Conservation (phyloP, 1,140 invertebrate genomes). For the Hylyphantes graminicola region DNA sequence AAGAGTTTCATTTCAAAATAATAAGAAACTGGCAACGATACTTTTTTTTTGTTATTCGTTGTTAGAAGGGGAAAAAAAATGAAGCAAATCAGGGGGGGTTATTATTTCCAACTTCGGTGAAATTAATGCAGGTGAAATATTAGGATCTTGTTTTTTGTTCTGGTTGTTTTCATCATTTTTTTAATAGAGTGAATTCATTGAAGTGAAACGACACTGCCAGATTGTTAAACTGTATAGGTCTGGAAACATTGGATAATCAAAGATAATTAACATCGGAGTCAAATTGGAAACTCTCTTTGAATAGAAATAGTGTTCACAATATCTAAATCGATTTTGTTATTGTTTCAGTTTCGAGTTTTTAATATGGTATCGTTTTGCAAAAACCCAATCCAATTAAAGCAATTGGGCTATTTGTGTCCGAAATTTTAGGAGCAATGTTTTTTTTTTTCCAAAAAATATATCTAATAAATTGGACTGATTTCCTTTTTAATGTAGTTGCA, state of each 20-base stretch:
- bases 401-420: slow-evolving; percentile 48
- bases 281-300: slow-evolving; percentile 18
- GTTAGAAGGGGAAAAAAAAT: slow-evolving; percentile 10
- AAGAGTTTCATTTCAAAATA: slow-evolving; percentile 58
- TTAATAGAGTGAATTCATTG: slow-evolving; percentile 19
- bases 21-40: slow-evolving; percentile 20
- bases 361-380: slow-evolving; percentile 38
- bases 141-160: slow-evolving; percentile 18
- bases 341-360: slow-evolving; percentile 39
- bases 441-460: too few species aligned
- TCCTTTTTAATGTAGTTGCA: too few species aligned
- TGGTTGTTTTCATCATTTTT: slow-evolving; percentile 10
- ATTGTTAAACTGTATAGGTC: slow-evolving; percentile 58
- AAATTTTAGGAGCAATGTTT: too few species aligned
- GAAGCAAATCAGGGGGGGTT: slow-evolving; percentile 50
- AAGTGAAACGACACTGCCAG: slow-evolving; percentile 19
- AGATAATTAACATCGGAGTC: slow-evolving; percentile 58
- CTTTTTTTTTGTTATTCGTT: not conserved
- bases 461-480: too few species aligned
- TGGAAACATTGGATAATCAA: slow-evolving; percentile 53
- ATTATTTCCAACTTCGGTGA: slow-evolving; percentile 60
- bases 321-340: slow-evolving; percentile 40
- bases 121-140: slow-evolving; percentile 40
- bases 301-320: slow-evolving; percentile 25
- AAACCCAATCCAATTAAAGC: slow-evolving; percentile 43